Evolutionary conservation across 2,113 vertebrate genomes (phyloP), one percentile per base, ranked within the genome.

Genomic region (Promerops cafer): DNA sequence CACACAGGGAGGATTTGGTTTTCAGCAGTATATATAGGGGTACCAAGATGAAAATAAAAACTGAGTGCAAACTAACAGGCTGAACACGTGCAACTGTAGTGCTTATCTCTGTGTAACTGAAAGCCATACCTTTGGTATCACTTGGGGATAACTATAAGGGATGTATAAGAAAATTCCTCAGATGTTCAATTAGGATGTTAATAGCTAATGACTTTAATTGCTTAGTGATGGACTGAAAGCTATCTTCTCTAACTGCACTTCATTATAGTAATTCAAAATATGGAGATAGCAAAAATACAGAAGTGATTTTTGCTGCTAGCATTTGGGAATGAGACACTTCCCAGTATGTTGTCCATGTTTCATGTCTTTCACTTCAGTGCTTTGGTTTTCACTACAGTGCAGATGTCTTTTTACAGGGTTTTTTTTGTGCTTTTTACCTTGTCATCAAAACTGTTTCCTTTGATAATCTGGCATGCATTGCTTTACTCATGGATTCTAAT

Each of bases 81-180:
- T 54, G 24, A 56, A 42, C 10, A 2, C 27, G 28, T 89, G 56
- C 3, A 5, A 33, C 33, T 76, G 26, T 74, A 42, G 3, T 69
- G 59, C 30, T 84, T 45, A 12, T 50, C 26, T 76, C 53, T 44
- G 6, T 69, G 50, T 60, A 76, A 72, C 31, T 84, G 69, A 76
- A 92, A 60, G 16, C 39, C 18, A n/a, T 69, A 15, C 35, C 39
- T 42, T 68, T 42, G 4, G 0, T 72, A 30, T 21, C 0, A 0
- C 60, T 60, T 68, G 20, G 9, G 54, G 49, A 28, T 63, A 42
- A 27, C 33, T 75, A 0, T 30, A 50, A 66, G 59, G 26, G 50
- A 37, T 44, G 11, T 45, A 2, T 45, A 59, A 59, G 31, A 82
- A 37, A 39, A 82, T 35, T 82, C 1, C 26, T 76, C 11, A 12